Conservation (phyloP, 2,797 vertebrate species). For the Channa striata region DNA sequence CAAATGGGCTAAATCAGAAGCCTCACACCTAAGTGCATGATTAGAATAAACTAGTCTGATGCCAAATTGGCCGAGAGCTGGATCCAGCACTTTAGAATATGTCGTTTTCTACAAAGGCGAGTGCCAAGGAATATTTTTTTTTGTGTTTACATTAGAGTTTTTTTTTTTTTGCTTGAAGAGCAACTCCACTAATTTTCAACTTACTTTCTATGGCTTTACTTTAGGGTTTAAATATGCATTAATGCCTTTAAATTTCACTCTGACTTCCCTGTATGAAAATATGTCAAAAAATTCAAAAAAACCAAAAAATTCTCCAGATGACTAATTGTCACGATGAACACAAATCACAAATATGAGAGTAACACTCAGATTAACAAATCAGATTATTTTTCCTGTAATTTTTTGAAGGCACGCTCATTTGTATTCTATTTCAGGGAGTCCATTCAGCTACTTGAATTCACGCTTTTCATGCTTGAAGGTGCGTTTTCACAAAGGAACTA, state of each 20-base stretch:
- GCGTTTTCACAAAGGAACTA: conserved; percentile 33
- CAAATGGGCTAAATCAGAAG: background rate
- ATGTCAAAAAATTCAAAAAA: too few relatives aligned
- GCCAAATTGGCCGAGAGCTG: background rate
- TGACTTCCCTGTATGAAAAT: too few relatives aligned
- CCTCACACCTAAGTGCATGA: background rate
- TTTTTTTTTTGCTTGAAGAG: background rate
- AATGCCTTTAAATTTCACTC: too few relatives aligned
- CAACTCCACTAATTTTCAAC: too few relatives aligned
- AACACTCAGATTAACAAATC: background rate
- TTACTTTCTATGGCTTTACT: too few relatives aligned
- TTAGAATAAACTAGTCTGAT: background rate
- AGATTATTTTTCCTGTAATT: background rate
- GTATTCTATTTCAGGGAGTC: conserved; percentile 5
- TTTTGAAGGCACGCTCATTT: conserved; percentile 3
- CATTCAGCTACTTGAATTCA: conserved; percentile 21
- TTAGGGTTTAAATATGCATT: too few relatives aligned
- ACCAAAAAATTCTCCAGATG: too few relatives aligned
- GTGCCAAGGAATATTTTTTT: background rate
- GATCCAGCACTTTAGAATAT: background rate
- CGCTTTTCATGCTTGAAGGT: conserved; percentile 16
- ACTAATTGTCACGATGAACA: background rate
- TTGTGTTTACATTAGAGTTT: background rate
- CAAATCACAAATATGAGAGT: conserved; percentile 1
- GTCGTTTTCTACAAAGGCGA: background rate